Evolutionary conservation across 2,888 invertebrate genomes (phyloP), one percentile per base, ranked within the genome.

Genomic region (Erynnis tages): DNA sequence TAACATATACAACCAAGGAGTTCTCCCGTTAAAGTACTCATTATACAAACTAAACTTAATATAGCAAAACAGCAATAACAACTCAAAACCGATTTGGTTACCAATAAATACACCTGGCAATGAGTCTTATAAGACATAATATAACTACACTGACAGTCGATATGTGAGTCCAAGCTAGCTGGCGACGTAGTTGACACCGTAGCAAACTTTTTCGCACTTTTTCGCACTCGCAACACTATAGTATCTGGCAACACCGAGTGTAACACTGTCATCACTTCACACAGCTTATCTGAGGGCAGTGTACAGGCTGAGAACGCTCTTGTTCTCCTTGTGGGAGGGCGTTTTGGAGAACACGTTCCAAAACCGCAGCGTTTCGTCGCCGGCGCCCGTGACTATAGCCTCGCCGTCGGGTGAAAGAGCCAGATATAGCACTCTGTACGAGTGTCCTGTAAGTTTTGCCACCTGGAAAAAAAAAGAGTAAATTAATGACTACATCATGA

Each of bases 311-410:
- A 98, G 91, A 46, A 97, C 97, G 57, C 97, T 97, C 80, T 97
- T 96, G 65, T 96, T 97, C 79, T 97, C 97, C 79, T 96, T 96
- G 75, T 97, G 97, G 53, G 97, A 97, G 27, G 97, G 93, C 10
- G 97, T 97, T 91, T 99, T 99, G 72, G 97, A 98, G 88, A 99
- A 99, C 0, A 99, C 98, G 90, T 98, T 98, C 99, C 98, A 99
- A 82, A 99, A 99, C 4, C 99, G 91, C 3, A 99, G 91, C 0
- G 99, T 99, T 79, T 99, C 99, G 82, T 99, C 99, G 0, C 99
- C 99, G 0, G 99, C 99, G 17, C 99, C 99, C 0, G 99, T 99
- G 0, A 99, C 99, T 60, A 99, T 99, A 1, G 98, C 97, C 79
- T 99, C 98, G 23, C 99, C 99, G 79, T 98, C 98, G 0, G 99